Conservation (phyloP, 92 coral and sea anemone genomes). For the Zoanthus solanderi region DNA sequence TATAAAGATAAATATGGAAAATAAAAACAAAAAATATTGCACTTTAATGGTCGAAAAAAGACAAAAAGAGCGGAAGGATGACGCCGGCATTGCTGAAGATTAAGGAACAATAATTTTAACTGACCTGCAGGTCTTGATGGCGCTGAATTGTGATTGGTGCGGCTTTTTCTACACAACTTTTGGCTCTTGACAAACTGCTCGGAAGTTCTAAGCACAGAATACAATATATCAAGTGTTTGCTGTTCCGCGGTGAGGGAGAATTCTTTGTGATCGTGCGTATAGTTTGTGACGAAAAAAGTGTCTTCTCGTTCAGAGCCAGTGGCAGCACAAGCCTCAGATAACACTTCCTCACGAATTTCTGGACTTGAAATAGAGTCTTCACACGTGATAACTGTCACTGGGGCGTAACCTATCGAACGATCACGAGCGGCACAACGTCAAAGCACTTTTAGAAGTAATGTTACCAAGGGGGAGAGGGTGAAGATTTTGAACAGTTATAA, state of each 20-base stretch:
- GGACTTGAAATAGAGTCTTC: slow-evolving; percentile 65
- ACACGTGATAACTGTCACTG: slow-evolving; percentile 82
- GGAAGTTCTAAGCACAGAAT: slow-evolving; percentile 65
- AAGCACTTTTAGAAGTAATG: no score
- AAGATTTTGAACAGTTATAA: no score
- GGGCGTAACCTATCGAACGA: slow-evolving; percentile 67
- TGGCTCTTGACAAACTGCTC: slow-evolving; percentile 72
- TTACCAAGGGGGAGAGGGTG: neutral
- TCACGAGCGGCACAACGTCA: no score
- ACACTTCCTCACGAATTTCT: slow-evolving; percentile 58
- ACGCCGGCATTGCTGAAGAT: neutral
- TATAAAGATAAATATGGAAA: no score
- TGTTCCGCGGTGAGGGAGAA: slow-evolving; percentile 66
- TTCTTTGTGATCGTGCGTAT: slow-evolving; percentile 52
- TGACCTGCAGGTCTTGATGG: slow-evolving; percentile 5
- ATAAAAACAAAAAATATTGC: neutral
- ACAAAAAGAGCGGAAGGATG: neutral
- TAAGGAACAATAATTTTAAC: neutral
- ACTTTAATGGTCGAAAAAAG: neutral
- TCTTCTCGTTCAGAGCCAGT: slow-evolving; percentile 74
- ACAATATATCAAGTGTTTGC: slow-evolving; percentile 69
- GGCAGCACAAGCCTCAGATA: slow-evolving; percentile 70
- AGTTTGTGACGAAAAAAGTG: slow-evolving; percentile 77
- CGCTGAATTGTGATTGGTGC: slow-evolving; percentile 6
- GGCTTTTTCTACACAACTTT: slow-evolving; percentile 58